Base-by-base conservation (phyloP, 2,797 vertebrate genomes). In the Rhynchonycteris naso region DNA sequence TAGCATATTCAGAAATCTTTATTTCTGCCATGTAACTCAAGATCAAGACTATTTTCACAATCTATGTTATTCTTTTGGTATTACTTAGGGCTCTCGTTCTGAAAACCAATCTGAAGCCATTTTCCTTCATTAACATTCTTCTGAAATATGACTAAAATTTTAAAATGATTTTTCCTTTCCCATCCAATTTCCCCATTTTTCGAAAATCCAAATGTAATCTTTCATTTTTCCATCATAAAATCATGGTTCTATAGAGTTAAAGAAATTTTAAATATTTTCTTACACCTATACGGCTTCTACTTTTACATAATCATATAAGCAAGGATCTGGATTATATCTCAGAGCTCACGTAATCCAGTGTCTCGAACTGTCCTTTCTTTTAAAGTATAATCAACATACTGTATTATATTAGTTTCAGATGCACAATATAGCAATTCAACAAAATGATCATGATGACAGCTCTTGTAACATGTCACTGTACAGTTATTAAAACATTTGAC, bases 201-300 rank as follows among this genome's bases (percentile, higher is more conserved):
- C 65, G 81, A 92, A 92, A 88, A 56, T 28, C 26, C 47, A 85
- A 19, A 66, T 7, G 33, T 69, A 94, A 93, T 43, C 54, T 63
- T 95, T 16, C 84, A 84, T 5, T 33, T 84, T 75, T 88, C n/a
- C 63, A 85, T 78, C 68, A 83, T 15, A 88, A 61, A 88, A 93
- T 16, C 86, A 15, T 87, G n/a, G 52, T 38, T 85, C 89, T 75
- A 88, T 22, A 87, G 4, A 87, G 28, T 33, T 69, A 91, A 81
- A 47, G 11, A 69, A 63, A 72, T 54, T 50, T 65, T 80, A 56
- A 78, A 80, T 19, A 21, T 86, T 43, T 80, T 66, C 66, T 47
- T 93, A 90, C n/a, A 74, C 63, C 7, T 26, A 38, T 85, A 90
- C 75, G 78, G 11, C 56, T 74, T 81, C 47, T 19, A 38, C 3